Evolutionary conservation across 2,113 vertebrate species (phyloP).

Genomic region (Microcebus jonahi): DNA sequence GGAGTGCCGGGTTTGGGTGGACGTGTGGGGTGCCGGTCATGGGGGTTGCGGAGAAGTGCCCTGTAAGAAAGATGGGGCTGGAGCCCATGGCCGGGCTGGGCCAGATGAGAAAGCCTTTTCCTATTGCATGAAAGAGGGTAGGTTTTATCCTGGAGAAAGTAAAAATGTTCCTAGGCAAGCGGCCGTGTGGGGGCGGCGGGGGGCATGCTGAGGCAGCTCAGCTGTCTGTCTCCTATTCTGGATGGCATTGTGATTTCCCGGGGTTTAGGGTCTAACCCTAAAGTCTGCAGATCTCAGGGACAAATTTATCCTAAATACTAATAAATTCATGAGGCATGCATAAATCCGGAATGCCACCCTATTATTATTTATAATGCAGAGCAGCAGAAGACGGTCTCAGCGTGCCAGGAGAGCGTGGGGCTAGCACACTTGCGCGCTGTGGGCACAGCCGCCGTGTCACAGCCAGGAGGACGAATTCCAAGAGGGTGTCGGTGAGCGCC

Average conservation of each 20-base stretch:
- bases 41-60: not conserved
- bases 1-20: too few relatives aligned
- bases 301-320: not conserved
- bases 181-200: too few relatives aligned
- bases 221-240: not conserved
- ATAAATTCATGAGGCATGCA: not conserved
- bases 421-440: fast-evolving
- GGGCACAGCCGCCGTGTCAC: fast-evolving
- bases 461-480: not conserved
- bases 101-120: not conserved
- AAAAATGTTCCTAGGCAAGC: too few relatives aligned
- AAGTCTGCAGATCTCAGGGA: not conserved
- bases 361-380: not conserved
- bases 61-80: not conserved
- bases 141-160: not conserved
- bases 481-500: not conserved
- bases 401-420: fast-evolving
- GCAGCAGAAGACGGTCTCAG: not conserved
- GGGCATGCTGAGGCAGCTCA: too few relatives aligned
- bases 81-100: not conserved
- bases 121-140: fast-evolving
- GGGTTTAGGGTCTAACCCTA: not conserved
- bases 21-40: fast-evolving
- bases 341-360: too few relatives aligned
- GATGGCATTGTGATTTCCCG: not conserved